Conservation (phyloP, 2,113 vertebrate species). For the Strix aluco region DNA sequence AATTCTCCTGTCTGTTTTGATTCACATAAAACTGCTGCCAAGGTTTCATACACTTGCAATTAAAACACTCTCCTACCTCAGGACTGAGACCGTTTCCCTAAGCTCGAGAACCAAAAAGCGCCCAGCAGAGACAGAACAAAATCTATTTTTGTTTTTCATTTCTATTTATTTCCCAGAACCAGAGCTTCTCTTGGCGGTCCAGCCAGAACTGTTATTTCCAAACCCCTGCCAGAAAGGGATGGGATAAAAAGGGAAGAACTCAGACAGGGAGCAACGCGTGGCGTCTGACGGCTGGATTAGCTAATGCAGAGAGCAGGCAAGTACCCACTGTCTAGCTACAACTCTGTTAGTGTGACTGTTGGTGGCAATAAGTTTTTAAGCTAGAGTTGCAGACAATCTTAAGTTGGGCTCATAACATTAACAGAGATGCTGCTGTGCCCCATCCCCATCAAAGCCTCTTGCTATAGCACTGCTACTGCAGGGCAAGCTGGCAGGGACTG, state of each 20-base stretch:
- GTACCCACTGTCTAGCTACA: not conserved
- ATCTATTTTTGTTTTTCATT: not conserved
- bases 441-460: not conserved
- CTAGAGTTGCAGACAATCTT: not conserved
- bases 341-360: not conserved
- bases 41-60: not conserved
- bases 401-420: not conserved
- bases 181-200: not conserved
- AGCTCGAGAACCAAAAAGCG: not conserved
- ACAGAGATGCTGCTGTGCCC: not conserved
- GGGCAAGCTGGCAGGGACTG: not conserved
- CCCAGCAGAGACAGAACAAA: not conserved
- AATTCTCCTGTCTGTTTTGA: conserved; percentile 2
- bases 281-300: not conserved
- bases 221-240: not conserved
- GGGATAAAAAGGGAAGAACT: not conserved
- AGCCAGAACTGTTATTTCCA: not conserved
- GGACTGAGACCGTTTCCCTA: not conserved
- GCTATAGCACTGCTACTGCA: not conserved
- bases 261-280: not conserved
- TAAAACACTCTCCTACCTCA: not conserved
- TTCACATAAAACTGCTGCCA: not conserved
- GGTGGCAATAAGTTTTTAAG: not conserved
- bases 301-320: not conserved
- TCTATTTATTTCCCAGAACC: not conserved